phyloP scores from a whole-genome alignment of 1,140 invertebrate genomes.

The Cryptotermes secundus region DNA sequence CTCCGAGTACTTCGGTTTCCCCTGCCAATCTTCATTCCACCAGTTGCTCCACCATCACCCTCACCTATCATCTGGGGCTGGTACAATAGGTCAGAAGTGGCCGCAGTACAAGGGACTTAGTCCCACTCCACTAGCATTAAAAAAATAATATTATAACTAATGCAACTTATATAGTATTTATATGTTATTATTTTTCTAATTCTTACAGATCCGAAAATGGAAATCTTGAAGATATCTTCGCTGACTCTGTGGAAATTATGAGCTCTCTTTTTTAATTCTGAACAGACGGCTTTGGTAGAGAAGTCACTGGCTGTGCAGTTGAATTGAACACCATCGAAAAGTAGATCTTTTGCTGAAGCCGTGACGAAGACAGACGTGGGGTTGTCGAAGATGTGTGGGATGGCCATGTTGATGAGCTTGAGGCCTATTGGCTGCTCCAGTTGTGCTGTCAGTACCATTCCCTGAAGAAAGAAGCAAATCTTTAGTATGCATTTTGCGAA shows the following conservation, averaged over 20 bases:
- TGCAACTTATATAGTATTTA: too few species aligned
- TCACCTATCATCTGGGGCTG: too few species aligned
- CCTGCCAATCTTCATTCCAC: too few species aligned
- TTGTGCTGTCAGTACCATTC: slow-evolving; percentile 51
- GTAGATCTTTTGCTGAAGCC: slow-evolving; percentile 61
- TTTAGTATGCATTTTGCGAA: too few species aligned
- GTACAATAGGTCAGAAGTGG: too few species aligned
- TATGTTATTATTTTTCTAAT: too few species aligned
- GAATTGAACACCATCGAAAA: slow-evolving; percentile 67
- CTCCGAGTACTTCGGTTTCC: too few species aligned
- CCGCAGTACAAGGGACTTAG: too few species aligned
- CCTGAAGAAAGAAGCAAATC: slow-evolving; percentile 48
- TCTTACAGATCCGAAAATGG: slow-evolving; percentile 65
- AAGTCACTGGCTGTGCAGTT: slow-evolving; percentile 71
- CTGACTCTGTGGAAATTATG: slow-evolving; percentile 53
- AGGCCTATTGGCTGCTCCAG: slow-evolving; percentile 61
- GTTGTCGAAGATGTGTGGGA: slow-evolving; percentile 60
- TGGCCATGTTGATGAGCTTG: slow-evolving; percentile 54
- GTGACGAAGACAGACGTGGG: slow-evolving; percentile 60
- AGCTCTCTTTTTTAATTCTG: slow-evolving; percentile 59
- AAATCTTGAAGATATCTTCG: slow-evolving; percentile 64
- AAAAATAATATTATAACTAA: too few species aligned
- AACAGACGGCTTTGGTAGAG: slow-evolving; percentile 67
- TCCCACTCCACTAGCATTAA: too few species aligned
- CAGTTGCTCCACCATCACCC: too few species aligned